Base-by-base conservation (phyloP, 1,140 invertebrate species). In the Gryllus bimaculatus region DNA sequence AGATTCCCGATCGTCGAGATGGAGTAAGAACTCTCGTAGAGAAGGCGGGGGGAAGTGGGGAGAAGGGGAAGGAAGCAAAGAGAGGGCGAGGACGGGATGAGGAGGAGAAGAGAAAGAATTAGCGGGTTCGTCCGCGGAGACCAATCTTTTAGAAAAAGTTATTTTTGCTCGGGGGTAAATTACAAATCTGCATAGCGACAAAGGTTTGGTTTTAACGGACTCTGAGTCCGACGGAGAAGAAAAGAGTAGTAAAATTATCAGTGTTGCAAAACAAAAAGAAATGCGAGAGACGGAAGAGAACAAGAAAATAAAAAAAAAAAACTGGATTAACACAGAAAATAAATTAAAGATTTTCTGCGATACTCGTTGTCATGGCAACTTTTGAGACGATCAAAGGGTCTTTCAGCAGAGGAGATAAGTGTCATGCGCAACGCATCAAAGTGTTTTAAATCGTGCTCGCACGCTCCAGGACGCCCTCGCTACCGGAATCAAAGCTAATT, bases 141-240 rank as follows among this genome's bases (percentile, higher is more conserved):
- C 54, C 54, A 66, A 66, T 66, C 54, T 66, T 66, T 66, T 66
- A 66, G 54, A 66, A 66, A 66, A 66, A 66, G 54, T 66, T 66
- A 66, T 66, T 66, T 66, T 66, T 66, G 54, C 54, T 66, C 54
- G 54, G 10, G 54, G 54, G 54, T 66, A 66, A 66, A 66, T 66
- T 66, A 66, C 54, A 18, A 66, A 66, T 66, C 54, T 66, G 54
- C 54, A 66, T 66, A 66, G 18, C 54, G 54, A 66, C 54, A 66
- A 66, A 66, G 54, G 54, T 66, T 66, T 66, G 54, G 54, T 66
- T 66, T 66, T 66, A 66, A 18, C 54, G 54, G 54, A 66, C 10
- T 18, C 54, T 66, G 54, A 66, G 18, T 7, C 54, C 54, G 54
- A 66, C 54, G 54, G 54, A 66, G 7, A 66, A 66, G 54, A 66